These are phyloP conservation scores for Chelonia mydas DNA, from an alignment of 2,797 vertebrate genomes.

Conservation along the genomic window DNA sequence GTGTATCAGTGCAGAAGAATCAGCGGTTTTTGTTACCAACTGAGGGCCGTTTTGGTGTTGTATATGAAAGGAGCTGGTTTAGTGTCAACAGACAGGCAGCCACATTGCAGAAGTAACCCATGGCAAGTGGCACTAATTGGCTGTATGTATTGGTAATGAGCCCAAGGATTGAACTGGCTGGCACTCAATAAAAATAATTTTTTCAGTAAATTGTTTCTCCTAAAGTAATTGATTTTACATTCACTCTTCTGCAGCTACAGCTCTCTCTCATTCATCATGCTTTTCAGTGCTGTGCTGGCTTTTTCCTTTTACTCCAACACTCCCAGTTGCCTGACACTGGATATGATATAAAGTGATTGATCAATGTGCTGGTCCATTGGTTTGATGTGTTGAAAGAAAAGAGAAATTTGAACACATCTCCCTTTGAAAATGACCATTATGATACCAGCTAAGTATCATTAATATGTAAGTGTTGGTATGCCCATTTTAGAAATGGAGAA, in stretches of 20 bases:
- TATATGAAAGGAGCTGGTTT: accelerated
- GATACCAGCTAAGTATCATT: background rate
- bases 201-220: constrained; percentile 52
- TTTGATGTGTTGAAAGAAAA: background rate
- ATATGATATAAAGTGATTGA: background rate
- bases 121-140: background rate
- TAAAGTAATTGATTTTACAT: constrained; percentile 70
- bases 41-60: background rate
- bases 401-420: constrained; percentile 4
- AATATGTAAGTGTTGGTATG: background rate
- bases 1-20: accelerated
- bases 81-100: background rate
- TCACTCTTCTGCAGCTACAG: constrained; percentile 46
- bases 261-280: constrained; percentile 15
- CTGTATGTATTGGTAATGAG: constrained; percentile 32
- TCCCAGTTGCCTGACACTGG: background rate
- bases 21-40: accelerated
- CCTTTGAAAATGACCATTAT: background rate
- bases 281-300: constrained; percentile 43
- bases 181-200: constrained; percentile 26
- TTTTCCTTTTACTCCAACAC: background rate
- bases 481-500: background rate
- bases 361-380: background rate
- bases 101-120: background rate
- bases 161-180: accelerated